Conservation (phyloP, 2,113 vertebrate genomes). For the Mus musculus region DNA sequence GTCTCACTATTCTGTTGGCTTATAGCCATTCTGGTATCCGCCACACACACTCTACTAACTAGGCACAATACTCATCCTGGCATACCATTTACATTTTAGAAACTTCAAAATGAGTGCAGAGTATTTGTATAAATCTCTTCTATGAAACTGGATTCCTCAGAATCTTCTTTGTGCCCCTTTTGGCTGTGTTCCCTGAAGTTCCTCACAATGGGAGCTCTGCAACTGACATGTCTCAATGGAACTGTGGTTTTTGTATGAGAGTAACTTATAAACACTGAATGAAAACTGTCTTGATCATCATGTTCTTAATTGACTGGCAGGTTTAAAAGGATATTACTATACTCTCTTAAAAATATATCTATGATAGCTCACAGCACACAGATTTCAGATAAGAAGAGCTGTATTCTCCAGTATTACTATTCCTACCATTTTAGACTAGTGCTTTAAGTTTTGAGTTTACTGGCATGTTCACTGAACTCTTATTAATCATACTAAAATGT, state of each 20-base stretch:
- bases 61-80: background rate
- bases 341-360: background rate
- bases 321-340: background rate
- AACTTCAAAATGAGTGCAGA: background rate
- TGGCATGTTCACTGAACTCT: background rate
- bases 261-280: background rate
- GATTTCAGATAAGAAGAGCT: background rate
- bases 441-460: background rate
- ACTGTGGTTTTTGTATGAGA: background rate
- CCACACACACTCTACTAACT: background rate
- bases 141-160: background rate
- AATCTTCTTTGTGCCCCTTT: background rate
- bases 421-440: background rate
- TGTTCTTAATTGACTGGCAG: background rate
- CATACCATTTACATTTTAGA: background rate
- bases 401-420: background rate
- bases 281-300: background rate
- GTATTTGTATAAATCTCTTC: background rate
- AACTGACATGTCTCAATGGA: background rate
- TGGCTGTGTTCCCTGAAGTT: background rate
- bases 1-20: background rate
- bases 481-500: slow-evolving; percentile 7
- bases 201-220: background rate
- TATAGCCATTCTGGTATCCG: background rate
- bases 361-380: rapidly evolving